Base-by-base conservation (phyloP, 2,888 invertebrate species). In the Syrista parreyssii region DNA sequence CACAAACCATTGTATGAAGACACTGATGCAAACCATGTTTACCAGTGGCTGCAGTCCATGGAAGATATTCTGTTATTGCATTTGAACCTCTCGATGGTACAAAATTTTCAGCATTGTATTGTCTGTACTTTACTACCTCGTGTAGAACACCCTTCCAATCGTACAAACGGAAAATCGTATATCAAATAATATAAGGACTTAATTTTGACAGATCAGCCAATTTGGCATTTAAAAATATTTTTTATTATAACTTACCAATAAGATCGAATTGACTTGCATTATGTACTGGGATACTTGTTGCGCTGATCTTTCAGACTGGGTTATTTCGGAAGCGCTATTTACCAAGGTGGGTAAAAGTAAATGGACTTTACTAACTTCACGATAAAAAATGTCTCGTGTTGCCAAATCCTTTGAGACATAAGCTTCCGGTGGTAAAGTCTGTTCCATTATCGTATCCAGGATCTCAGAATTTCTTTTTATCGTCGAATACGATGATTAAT, bases 1-100 rank as follows among this genome's bases (percentile, higher is more conserved):
- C 11, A 71, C 71, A 31, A 31, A 90, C 90, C 90, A 91, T 90
- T 4, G 86, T 89, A n/a, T 85, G 88, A 1, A 91, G 86, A 77
- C 89, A 88, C 71, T 85, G 87, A 78, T 88, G 84, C 15, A 91
- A 79, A 1, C 93, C 93, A 68, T 91, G 89, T 75, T 92, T 92
- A 11, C 95, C 95, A 15, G 93, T 89, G 75, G 94, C 93, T 1
- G 95, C 94, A 0, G 96, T 96, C 97, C 97, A 97, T 0, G 96
- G 96, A 30, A 95, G 90, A 88, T 95, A 95, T 87, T 96, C 96
- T 11, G 93, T 89, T 55, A 88, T 84, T 55, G 84, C 85, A 73
- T 80, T 87, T 0, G 86, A 87, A 81, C 84, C 86, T 78, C 86
- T 87, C 6, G 92, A 90, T 9, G 94, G 92, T 1, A 90, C 88